Evolutionary conservation across 1,140 invertebrate species (phyloP).

Genomic region (Contarinia nasturtii): DNA sequence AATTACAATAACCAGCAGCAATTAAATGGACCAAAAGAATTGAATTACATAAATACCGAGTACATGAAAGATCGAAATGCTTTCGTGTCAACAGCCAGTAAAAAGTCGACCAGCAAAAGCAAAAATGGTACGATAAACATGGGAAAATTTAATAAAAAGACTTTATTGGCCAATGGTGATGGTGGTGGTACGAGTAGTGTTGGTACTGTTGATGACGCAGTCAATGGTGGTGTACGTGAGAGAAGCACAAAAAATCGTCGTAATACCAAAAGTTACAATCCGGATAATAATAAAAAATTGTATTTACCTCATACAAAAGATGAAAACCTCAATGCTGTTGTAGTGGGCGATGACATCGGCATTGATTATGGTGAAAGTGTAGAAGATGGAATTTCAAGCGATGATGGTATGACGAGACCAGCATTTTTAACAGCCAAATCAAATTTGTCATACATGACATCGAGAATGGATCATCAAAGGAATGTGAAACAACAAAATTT

Average conservation of each 20-base stretch:
- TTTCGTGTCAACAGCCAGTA: neutral
- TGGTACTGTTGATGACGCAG: neutral
- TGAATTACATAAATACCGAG: slow-evolving; percentile 25
- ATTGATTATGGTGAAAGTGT: too few species aligned
- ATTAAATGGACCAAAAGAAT: slow-evolving; percentile 4
- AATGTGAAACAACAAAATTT: slow-evolving; percentile 1
- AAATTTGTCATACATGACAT: slow-evolving; percentile 3
- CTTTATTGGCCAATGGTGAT: neutral
- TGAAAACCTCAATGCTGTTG: too few species aligned
- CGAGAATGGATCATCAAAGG: neutral
- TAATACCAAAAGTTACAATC: too few species aligned
- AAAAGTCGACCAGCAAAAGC: neutral
- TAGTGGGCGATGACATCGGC: too few species aligned
- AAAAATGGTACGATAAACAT: slow-evolving; percentile 1
- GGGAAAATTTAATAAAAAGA: slow-evolving; percentile 2
- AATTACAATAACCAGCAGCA: neutral
- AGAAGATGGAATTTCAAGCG: too few species aligned
- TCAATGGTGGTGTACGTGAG: too few species aligned
- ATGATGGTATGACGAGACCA: slow-evolving; percentile 10
- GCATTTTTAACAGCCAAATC: slow-evolving; percentile 2
- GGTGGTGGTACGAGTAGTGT: neutral
- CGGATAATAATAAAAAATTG: too few species aligned
- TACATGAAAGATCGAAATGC: slow-evolving; percentile 15
- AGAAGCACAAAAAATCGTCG: too few species aligned
- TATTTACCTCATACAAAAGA: too few species aligned